Evolutionary conservation across 1,140 invertebrate species (phyloP).

Genomic region (Gonatopus flavifemur): DNA sequence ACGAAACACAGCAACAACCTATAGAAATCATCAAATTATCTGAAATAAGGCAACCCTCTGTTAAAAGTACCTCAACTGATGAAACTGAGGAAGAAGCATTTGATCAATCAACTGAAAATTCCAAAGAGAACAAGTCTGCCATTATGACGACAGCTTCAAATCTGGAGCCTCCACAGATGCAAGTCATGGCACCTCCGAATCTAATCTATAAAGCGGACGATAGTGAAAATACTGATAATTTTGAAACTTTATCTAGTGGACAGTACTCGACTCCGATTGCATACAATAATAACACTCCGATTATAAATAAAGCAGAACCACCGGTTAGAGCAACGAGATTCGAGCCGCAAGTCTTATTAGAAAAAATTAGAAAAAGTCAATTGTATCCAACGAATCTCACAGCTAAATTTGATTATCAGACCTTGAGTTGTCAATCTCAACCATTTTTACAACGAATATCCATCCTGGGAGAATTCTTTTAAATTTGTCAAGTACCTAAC

Average conservation of each 20-base stretch:
- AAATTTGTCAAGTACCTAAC: constrained; percentile 8
- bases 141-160: no score
- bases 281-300: constrained; percentile 20
- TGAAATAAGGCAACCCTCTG: constrained; percentile 16
- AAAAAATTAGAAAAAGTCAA: constrained; percentile 63
- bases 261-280: constrained; percentile 17
- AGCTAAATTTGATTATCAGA: constrained; percentile 59
- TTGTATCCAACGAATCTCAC: constrained; percentile 59
- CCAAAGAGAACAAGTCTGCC: no score
- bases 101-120: constrained; percentile 3
- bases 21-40: constrained; percentile 36
- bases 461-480: constrained; percentile 70
- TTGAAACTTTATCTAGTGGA: constrained; percentile 26
- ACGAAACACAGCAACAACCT: constrained; percentile 17
- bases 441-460: constrained; percentile 72
- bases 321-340: constrained; percentile 49
- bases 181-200: constrained; percentile 33
- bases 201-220: constrained; percentile 44
- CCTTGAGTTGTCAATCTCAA: constrained; percentile 68
- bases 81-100: neutral
- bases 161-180: constrained; percentile 9
- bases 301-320: constrained; percentile 23
- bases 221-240: constrained; percentile 37
- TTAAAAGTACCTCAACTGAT: neutral
- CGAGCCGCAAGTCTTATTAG: constrained; percentile 64